Conservation (phyloP, 2,797 vertebrate genomes). For the Hydrocynus forskahlii region DNA sequence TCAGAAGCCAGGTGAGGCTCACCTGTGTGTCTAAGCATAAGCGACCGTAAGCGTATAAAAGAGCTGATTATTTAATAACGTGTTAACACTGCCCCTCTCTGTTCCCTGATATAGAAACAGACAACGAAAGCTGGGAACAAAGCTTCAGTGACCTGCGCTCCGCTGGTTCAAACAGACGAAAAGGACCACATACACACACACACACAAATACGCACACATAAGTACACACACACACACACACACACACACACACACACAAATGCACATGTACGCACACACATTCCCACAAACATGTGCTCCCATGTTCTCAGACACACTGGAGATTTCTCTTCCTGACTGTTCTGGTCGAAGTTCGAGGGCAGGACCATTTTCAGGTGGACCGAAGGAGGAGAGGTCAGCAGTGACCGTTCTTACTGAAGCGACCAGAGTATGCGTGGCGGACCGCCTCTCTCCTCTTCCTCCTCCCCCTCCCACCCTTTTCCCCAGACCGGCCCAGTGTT, state of each 20-base stretch:
- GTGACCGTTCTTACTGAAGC: constrained; percentile 39
- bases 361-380: constrained; percentile 79
- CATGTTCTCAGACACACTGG: constrained; percentile 72
- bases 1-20: constrained; percentile 92
- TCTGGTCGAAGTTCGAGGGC: constrained; percentile 68
- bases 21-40: too few relatives aligned
- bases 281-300: constrained; percentile 20
- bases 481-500: constrained; percentile 81
- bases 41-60: too few relatives aligned
- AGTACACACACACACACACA: constrained; percentile 38
- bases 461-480: constrained; percentile 62
- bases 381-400: constrained; percentile 74
- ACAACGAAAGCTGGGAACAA: constrained; percentile 98
- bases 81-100: not conserved
- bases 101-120: constrained; percentile 84
- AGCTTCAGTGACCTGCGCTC: constrained; percentile 89
- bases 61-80: too few relatives aligned
- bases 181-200: constrained; percentile 62
- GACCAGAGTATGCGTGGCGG: constrained; percentile 49
- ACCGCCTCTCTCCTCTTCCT: constrained; percentile 76
- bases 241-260: constrained; percentile 37
- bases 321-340: constrained; percentile 76
- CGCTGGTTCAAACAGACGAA: constrained; percentile 65
- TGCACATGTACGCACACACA: constrained; percentile 42
- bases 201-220: constrained; percentile 35